Percentiles rank a stretch among this genome's conserved stretches.
Evolutionary conservation across 2,797 vertebrate genomes (phyloP).

Genomic region (Chanos chanos): DNA sequence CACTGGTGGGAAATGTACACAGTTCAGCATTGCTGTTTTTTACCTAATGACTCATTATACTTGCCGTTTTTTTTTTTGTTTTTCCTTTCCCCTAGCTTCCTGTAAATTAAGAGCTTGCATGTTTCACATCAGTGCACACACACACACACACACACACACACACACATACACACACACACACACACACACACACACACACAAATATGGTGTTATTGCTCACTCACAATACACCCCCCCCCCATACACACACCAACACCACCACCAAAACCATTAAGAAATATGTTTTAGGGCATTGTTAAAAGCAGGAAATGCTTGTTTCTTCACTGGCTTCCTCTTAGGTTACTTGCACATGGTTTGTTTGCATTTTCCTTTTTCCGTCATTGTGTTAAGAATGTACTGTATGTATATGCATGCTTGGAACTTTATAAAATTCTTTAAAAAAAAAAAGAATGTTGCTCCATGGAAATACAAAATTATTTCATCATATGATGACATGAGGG

Average conservation of each 20-base stretch:
- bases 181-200: slow-evolving; percentile 34
- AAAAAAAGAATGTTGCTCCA: too few species aligned
- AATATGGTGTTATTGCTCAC: slow-evolving; percentile 38
- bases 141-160: slow-evolving; percentile 27
- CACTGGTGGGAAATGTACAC: slow-evolving; percentile 70
- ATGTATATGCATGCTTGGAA: too few species aligned
- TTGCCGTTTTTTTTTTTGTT: too few species aligned
- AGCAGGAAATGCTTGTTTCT: slow-evolving; percentile 59
- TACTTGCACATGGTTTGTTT: slow-evolving; percentile 47
- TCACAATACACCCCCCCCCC: slow-evolving; percentile 31
- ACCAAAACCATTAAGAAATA: slow-evolving; percentile 48
- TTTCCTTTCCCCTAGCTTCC: too few species aligned
- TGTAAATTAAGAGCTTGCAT: slow-evolving; percentile 51
- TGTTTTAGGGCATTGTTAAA: slow-evolving; percentile 62
- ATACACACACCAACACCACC: slow-evolving; percentile 18
- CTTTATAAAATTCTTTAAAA: too few species aligned
- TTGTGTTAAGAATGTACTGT: not conserved
- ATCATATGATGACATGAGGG: not conserved
- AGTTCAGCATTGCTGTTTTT: slow-evolving; percentile 61
- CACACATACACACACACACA: slow-evolving; percentile 11
- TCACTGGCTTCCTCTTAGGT: slow-evolving; percentile 49
- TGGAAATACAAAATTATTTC: not conserved
- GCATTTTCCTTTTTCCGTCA: slow-evolving; percentile 7
- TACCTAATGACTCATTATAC: slow-evolving; percentile 67
- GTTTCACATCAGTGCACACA: slow-evolving; percentile 39